Base-by-base conservation (phyloP, 2,113 vertebrate genomes). In the Sinocyclocheilus grahami region DNA sequence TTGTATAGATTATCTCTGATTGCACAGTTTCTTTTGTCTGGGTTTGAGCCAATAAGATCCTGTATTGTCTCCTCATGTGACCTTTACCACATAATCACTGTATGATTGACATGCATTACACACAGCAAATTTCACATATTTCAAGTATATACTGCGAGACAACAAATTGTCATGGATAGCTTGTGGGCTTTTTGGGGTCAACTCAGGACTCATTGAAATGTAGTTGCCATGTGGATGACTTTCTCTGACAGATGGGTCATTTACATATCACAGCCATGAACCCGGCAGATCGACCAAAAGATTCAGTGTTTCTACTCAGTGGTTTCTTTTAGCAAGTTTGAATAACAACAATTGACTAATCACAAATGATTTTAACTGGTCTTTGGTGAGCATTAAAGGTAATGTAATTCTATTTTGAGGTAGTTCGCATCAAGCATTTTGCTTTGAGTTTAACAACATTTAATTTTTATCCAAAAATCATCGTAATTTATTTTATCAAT, bases 201-300 rank as follows among this genome's bases (percentile, higher is more conserved):
- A 78, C 76, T 60, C 30, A 79, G 55, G 55, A 62, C 78, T 9
- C 39, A 42, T 18, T 65, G 33, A 79, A 33, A 81, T 46, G 33
- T 16, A 14, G 18, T 27, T 81, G 78, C 60, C n/a, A 65, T 18
- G 60, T 65, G 37, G 37, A 48, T 65, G 78, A 65, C 60, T 81
- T 46, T 62, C 55, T 81, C n/a, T 65, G n/a, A 81, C 78, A 81
- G 37, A 65, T 81, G 78, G 78, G 22, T 81, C 37, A 81, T 81
- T 81, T 81, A 62, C 14, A 81, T 39, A 37, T 72, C 37, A 71
- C 81, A 74, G 33, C 11, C 53, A 24, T 84, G 13, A 74, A 60
- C 16, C 30, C 39, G 67, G 39, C 7, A 46, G 51, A 84, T n/a
- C 51, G 0, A 60, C 51, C 30, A 62, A 76, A 46, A 46, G 18